Conservation (phyloP, 2,888 invertebrate genomes). For the Rhagonycha lutea region DNA sequence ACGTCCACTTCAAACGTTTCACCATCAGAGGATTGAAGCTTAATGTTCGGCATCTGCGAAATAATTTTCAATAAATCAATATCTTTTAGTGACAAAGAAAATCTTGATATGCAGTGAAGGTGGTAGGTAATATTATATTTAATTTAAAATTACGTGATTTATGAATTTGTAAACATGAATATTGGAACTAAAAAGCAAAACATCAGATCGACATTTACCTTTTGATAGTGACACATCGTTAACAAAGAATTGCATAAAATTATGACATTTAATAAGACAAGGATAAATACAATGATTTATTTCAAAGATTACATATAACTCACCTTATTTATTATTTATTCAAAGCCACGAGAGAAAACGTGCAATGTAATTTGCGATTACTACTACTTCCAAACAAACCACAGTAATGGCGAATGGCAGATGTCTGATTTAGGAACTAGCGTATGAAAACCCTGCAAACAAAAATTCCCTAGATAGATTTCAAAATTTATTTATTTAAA, state of each 20-base stretch:
- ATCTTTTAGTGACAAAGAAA: not conserved
- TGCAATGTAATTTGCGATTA: not conserved
- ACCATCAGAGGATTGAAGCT: constrained; percentile 92
- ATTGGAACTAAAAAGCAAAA: not conserved
- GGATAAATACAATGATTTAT: no score
- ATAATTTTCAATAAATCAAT: not conserved
- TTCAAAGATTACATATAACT: not conserved
- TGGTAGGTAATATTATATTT: not conserved
- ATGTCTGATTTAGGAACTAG: not conserved
- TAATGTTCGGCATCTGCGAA: constrained; percentile 87
- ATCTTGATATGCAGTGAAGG: not conserved
- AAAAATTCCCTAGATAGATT: not conserved
- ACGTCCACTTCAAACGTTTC: constrained; percentile 96
- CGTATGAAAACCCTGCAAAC: not conserved
- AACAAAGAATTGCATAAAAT: not conserved
- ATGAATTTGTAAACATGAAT: not conserved
- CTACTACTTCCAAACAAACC: not conserved
- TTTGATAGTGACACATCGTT: not conserved
- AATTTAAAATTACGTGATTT: not conserved
- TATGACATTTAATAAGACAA: no score
- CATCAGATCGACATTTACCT: not conserved
- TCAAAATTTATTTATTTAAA: not conserved
- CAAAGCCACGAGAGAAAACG: not conserved
- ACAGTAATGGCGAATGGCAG: not conserved
- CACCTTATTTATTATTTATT: not conserved